Evolutionary conservation across 2,797 vertebrate species (phyloP).

Genomic region (Yasuhikotakia modesta): DNA sequence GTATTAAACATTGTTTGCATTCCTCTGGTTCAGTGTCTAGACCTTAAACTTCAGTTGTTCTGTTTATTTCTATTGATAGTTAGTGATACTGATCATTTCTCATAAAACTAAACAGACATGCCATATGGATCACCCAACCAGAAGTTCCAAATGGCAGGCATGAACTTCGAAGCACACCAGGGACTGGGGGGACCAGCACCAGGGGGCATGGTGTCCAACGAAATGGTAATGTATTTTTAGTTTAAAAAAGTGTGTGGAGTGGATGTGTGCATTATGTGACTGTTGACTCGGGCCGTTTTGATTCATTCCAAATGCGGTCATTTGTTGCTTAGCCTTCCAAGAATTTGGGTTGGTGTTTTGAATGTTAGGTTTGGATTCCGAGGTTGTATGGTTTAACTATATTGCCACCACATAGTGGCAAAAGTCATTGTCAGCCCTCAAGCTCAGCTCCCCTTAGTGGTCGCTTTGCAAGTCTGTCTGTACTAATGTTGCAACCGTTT

Average conservation of each 20-base stretch:
- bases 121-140: slow-evolving; percentile 86
- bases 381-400: slow-evolving; percentile 7
- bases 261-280: slow-evolving; percentile 43
- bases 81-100: neutral
- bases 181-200: slow-evolving; percentile 85
- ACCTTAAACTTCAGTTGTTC: neutral
- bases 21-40: neutral
- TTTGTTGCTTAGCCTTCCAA: neutral
- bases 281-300: neutral
- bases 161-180: slow-evolving; percentile 92
- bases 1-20: too few relatives aligned
- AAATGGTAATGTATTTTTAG: slow-evolving; percentile 97
- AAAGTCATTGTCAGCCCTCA: slow-evolving; percentile 21
- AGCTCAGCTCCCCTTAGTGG: slow-evolving; percentile 62
- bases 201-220: slow-evolving; percentile 86
- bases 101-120: slow-evolving; percentile 66
- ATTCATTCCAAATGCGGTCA: neutral
- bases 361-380: neutral
- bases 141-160: slow-evolving; percentile 90
- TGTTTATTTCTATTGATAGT: too few relatives aligned
- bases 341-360: neutral
- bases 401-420: slow-evolving; percentile 16
- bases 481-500: slow-evolving; percentile 71
- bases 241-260: slow-evolving; percentile 62
- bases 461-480: slow-evolving; percentile 68